Percentiles rank a stretch among this genome's conserved stretches.
phyloP scores from a whole-genome alignment of 2,113 vertebrate genomes.

The Serinus canaria region DNA sequence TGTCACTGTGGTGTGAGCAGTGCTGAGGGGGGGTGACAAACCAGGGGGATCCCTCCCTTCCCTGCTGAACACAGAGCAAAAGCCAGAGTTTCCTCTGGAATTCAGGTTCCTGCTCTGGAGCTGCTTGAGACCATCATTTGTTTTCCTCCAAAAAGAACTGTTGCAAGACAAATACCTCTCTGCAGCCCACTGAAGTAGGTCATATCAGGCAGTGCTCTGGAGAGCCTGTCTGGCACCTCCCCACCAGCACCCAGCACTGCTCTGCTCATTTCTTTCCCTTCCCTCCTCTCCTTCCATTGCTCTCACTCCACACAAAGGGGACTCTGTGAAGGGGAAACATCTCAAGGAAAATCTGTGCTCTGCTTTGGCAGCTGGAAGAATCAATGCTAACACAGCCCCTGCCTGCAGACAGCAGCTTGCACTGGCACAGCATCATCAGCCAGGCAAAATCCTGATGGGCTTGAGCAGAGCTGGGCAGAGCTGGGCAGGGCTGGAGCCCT shows the following conservation, averaged over 20 bases:
- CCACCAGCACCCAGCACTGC: background rate
- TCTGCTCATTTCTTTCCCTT: background rate
- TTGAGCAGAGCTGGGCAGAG: background rate
- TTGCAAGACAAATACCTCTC: slow-evolving; percentile 58
- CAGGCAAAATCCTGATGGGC: background rate
- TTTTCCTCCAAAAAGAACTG: slow-evolving; percentile 62
- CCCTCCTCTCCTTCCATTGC: background rate
- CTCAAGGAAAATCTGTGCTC: background rate
- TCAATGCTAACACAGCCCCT: background rate
- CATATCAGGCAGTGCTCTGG: background rate
- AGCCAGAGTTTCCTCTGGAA: background rate
- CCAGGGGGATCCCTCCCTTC: background rate
- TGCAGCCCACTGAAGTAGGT: slow-evolving; percentile 48
- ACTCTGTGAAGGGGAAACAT: background rate
- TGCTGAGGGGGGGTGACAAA: background rate
- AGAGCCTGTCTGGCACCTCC: slow-evolving; percentile 7
- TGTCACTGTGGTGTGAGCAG: fast-evolving
- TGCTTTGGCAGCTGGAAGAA: slow-evolving; percentile 50
- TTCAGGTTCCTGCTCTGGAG: slow-evolving; percentile 21
- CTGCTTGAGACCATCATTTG: slow-evolving; percentile 46
- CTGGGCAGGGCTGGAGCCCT: background rate
- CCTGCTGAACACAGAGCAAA: background rate
- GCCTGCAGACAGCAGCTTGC: background rate
- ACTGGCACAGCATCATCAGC: background rate
- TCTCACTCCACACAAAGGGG: background rate